phyloP scores from a whole-genome alignment of 2,797 vertebrate species.

The Mormyrops attenuatus region DNA sequence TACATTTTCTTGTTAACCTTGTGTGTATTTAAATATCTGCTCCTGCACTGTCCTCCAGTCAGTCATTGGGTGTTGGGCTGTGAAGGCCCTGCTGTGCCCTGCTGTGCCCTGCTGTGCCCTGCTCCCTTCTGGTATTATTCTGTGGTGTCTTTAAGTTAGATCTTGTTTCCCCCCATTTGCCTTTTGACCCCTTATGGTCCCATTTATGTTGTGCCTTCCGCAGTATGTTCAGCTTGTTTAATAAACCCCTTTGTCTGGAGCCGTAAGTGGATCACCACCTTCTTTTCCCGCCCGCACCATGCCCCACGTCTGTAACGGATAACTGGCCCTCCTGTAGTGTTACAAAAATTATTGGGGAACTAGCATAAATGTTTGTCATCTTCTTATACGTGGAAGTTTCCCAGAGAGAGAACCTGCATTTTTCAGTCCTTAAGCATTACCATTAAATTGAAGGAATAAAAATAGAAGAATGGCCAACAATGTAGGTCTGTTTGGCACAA shows the following conservation, averaged over 20 bases:
- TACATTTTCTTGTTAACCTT: neutral
- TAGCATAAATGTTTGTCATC: neutral
- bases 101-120: too few species aligned
- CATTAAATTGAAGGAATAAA: neutral
- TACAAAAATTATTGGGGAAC: neutral
- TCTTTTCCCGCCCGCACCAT: neutral
- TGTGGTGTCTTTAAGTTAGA: neutral
- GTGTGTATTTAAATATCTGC: neutral
- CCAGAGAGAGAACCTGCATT: neutral
- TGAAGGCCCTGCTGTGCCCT: too few species aligned
- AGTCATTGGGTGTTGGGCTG: too few species aligned
- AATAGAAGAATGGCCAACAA: neutral
- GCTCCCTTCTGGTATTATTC: too few species aligned
- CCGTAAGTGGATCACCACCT: neutral
- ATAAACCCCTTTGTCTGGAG: neutral
- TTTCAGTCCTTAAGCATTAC: neutral
- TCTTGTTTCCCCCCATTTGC: neutral
- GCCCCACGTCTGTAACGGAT: neutral
- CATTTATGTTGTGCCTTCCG: neutral
- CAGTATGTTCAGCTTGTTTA: neutral
- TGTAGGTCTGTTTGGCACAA: conserved; percentile 9
- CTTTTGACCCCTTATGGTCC: neutral
- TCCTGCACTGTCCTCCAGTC: too few species aligned
- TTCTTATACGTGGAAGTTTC: neutral
- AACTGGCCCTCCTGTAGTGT: neutral